Base-by-base conservation (phyloP, 2,888 invertebrate genomes). In the Drosophila yooni region DNA sequence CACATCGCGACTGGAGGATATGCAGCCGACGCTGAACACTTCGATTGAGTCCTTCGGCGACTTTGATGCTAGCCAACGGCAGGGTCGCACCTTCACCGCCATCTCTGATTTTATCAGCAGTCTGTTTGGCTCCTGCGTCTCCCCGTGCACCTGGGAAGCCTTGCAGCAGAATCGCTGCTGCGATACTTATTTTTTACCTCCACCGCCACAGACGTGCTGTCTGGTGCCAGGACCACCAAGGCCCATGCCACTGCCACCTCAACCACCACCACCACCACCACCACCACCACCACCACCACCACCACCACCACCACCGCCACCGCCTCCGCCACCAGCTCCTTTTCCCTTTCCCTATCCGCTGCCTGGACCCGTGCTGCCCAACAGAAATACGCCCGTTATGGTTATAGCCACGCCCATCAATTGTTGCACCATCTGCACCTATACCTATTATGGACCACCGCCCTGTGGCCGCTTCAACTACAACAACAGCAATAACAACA, bases 81-180 rank as follows among this genome's bases (percentile, higher is more conserved):
- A 86, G 58, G 91, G 83, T 7, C 84, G 92, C 4, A 91, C 92
- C 7, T 81, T 91, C 11, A 53, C 62, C 18, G 4, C 84, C 29
- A 83, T 91, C 59, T 70, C 71, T 43, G 90, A 91, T 67, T 89
- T 82, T 33, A 74, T 91, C 25, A 77, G 46, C n/a, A 82, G 69
- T 3, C 65, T 92, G 0, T 75, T 82, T 33, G 70, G 79, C 33
- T 34, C 61, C 3, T 91, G 92, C 36, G 77, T 86, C 8, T 66
- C 78, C 25, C 91, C 91, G 25, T 91, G 91, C 65, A 91, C 92
- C 1, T 11, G 91, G 50, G 83, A 88, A 46, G 91, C 85, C 7
- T 91, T 74, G 57, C 87, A 88, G 56, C 76, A 79, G 40, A 85
- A 88, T 59, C 88, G 84, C 36, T 92, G 92, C 76, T 91, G 91